Percentiles rank a stretch among this genome's conserved stretches.
Evolutionary conservation across 2,113 vertebrate species (phyloP).

Genomic region (Craseonycteris thonglongyai): DNA sequence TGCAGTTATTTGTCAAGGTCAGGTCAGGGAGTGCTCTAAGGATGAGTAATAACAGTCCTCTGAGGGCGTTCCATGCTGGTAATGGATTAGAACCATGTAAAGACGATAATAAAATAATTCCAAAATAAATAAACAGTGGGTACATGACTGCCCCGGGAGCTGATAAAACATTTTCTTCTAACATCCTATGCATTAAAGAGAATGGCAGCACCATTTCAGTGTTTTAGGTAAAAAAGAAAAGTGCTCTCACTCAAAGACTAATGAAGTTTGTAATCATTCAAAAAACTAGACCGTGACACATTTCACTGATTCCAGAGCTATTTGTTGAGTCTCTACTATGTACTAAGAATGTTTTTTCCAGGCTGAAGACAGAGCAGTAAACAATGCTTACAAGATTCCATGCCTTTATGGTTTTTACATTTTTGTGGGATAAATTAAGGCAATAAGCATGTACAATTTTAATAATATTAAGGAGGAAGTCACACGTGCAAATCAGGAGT

Average conservation of each 20-base stretch:
- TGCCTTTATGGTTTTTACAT: neutral
- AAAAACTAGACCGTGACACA: neutral
- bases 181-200: neutral
- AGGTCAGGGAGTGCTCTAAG: conserved; percentile 30
- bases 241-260: neutral
- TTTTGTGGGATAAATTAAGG: neutral
- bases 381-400: neutral
- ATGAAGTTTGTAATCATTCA: neutral
- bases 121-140: conserved; percentile 62
- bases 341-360: neutral
- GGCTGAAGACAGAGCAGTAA: neutral
- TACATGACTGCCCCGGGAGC: neutral
- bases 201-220: neutral
- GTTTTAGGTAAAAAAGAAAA: neutral
- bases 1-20: conserved; percentile 54
- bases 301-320: neutral
- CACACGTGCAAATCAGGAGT: neutral
- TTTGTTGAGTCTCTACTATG: neutral
- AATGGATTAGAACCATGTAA: conserved; percentile 26
- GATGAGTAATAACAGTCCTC: conserved; percentile 37
- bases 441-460: neutral
- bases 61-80: neutral
- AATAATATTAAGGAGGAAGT: neutral
- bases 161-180: conserved; percentile 37
- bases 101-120: conserved; percentile 65